A percentile compares a stretch with the other conserved stretches of the same genome.
phyloP scores from a whole-genome alignment of 1,140 invertebrate species.

The Eufriesea mexicana region DNA sequence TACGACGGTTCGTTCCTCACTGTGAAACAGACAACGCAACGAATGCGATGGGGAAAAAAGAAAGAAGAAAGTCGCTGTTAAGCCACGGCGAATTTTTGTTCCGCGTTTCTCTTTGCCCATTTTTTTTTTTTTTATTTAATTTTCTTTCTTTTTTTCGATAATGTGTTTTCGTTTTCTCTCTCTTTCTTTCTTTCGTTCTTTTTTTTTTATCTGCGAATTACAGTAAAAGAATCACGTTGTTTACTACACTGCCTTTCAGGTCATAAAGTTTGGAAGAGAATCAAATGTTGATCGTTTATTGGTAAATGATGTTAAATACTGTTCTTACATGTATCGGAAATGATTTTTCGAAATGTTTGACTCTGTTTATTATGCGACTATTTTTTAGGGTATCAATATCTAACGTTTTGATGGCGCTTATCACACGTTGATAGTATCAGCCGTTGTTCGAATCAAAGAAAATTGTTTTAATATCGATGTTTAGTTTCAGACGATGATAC shows the following conservation, averaged over 20 bases:
- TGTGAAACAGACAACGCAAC: conserved; percentile 48
- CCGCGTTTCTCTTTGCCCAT: conserved; percentile 10
- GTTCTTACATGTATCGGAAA: neutral
- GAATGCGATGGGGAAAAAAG: conserved; percentile 55
- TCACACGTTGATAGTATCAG: neutral
- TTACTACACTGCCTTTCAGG: conserved; percentile 8
- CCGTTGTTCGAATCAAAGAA: neutral
- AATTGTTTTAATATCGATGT: neutral
- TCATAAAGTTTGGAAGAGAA: neutral
- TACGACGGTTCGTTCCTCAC: conserved; percentile 13
- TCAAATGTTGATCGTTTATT: neutral
- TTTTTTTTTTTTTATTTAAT: conserved; percentile 26
- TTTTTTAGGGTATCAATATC: neutral
- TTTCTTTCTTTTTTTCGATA: conserved; percentile 29
- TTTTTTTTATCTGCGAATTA: neutral
- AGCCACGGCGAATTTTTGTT: conserved; percentile 65
- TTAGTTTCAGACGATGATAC: neutral
- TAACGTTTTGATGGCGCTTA: neutral
- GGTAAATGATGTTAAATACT: neutral
- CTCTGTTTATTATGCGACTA: neutral
- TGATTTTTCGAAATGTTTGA: neutral
- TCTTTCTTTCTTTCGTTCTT: conserved; percentile 20
- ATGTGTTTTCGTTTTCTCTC: neutral
- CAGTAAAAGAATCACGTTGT: neutral
- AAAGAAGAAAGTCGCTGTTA: conserved; percentile 65